phyloP scores from a whole-genome alignment of 2,113 vertebrate species.

The Tragelaphus scriptus region DNA sequence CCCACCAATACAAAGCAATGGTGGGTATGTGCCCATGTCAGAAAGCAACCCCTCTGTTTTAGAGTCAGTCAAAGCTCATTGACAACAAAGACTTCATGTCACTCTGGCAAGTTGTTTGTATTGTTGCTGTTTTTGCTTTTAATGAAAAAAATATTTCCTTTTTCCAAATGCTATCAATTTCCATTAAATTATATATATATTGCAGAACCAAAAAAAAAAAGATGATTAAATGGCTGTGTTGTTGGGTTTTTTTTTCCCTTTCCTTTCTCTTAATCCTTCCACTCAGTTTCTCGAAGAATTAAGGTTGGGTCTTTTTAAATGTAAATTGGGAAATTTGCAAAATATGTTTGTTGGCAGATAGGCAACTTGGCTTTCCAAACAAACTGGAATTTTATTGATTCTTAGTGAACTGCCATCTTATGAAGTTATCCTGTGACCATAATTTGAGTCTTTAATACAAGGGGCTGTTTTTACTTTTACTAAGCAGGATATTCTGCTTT shows the following conservation, averaged over 20 bases:
- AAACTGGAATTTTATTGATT: slow-evolving; percentile 77
- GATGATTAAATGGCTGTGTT: slow-evolving; percentile 33
- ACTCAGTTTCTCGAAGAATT: slow-evolving; percentile 75
- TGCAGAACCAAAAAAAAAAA: background rate
- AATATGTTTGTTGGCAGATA: slow-evolving; percentile 82
- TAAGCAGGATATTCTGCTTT: slow-evolving; percentile 46
- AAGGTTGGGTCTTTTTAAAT: slow-evolving; percentile 82
- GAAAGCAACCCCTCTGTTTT: background rate
- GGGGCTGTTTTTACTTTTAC: slow-evolving; percentile 65
- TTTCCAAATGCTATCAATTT: slow-evolving; percentile 68
- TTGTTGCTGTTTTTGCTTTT: background rate
- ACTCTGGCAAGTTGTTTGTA: background rate
- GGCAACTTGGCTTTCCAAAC: slow-evolving; percentile 79
- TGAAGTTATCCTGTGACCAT: slow-evolving; percentile 68
- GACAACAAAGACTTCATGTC: background rate
- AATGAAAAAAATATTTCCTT: slow-evolving; percentile 26
- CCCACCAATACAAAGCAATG: background rate
- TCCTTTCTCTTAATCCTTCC: slow-evolving; percentile 49
- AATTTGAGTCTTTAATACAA: slow-evolving; percentile 75
- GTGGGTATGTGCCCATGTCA: background rate
- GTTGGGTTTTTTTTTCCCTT: fast-evolving
- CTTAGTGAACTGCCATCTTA: slow-evolving; percentile 59
- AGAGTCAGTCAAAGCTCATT: background rate
- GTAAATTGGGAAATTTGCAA: slow-evolving; percentile 84
- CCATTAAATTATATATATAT: slow-evolving; percentile 53